A percentile compares a stretch with the other conserved stretches of the same genome.
Evolutionary conservation across 2,113 vertebrate genomes (phyloP).

Genomic region (Pluvialis apricaria): DNA sequence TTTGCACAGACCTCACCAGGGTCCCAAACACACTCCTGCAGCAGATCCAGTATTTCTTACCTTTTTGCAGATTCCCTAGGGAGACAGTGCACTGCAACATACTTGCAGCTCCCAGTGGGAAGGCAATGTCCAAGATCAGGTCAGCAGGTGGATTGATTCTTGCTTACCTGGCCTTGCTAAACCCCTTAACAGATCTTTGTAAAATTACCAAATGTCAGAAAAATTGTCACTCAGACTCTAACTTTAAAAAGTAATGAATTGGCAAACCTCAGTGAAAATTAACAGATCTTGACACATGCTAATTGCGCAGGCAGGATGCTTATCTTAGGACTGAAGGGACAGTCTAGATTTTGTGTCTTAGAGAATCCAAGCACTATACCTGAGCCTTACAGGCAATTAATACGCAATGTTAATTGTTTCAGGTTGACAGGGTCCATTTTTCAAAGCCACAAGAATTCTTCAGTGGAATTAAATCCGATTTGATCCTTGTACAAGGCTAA

Average conservation of each 20-base stretch:
- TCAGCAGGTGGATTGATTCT: background rate
- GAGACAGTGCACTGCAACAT: background rate
- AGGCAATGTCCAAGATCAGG: background rate
- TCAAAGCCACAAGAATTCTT: background rate
- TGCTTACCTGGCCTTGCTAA: background rate
- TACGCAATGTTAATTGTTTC: background rate
- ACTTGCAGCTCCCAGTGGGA: background rate
- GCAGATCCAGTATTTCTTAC: background rate
- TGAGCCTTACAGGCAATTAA: background rate
- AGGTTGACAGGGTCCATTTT: background rate
- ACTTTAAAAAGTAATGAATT: background rate
- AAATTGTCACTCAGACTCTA: background rate
- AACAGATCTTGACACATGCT: background rate
- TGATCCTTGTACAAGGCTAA: background rate
- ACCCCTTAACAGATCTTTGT: background rate
- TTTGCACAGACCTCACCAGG: background rate
- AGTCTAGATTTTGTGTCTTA: background rate
- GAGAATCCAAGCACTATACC: background rate
- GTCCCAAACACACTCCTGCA: background rate
- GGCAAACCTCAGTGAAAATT: background rate
- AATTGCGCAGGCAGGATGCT: background rate
- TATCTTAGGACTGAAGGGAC: background rate
- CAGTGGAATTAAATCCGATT: background rate
- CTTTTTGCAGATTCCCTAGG: background rate
- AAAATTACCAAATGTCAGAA: background rate